Conservation (phyloP, 2,113 vertebrate genomes). For the Pygoscelis antarcticus region DNA sequence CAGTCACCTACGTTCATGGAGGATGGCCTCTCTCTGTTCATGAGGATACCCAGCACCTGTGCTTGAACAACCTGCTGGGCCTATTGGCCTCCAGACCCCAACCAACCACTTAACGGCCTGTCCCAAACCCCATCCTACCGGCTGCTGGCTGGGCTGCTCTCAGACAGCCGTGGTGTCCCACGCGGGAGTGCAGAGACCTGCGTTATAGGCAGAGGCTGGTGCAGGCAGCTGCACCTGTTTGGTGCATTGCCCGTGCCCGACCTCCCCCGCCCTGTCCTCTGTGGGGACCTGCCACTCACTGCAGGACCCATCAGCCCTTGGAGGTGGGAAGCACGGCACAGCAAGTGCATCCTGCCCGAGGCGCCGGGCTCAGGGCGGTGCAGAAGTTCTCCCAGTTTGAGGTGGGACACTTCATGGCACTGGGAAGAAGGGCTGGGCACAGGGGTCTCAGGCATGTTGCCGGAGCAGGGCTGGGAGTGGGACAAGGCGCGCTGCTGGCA, state of each 20-base stretch:
- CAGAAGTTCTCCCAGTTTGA: not conserved
- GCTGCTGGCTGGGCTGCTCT: not conserved
- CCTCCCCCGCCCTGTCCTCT: not conserved
- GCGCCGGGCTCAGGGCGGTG: rapidly evolving
- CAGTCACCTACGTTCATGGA: not conserved
- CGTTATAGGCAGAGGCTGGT: not conserved
- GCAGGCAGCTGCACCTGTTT: rapidly evolving
- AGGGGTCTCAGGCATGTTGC: not conserved
- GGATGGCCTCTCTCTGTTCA: not conserved
- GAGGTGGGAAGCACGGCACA: rapidly evolving
- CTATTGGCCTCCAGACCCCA: not conserved
- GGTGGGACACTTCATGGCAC: not conserved
- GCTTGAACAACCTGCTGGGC: not conserved
- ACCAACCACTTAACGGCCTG: rapidly evolving
- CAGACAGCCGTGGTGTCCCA: rapidly evolving
- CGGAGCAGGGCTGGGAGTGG: not conserved
- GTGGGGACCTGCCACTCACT: no score
- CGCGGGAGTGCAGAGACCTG: rapidly evolving
- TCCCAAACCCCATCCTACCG: not conserved
- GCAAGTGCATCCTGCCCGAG: rapidly evolving
- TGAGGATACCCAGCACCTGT: not conserved
- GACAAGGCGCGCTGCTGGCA: not conserved
- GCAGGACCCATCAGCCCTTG: not conserved
- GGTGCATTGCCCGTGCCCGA: rapidly evolving
- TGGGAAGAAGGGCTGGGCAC: not conserved